These are phyloP conservation scores for Castor canadensis DNA, from an alignment of 2,113 vertebrate genomes.

Conservation along the genomic window DNA sequence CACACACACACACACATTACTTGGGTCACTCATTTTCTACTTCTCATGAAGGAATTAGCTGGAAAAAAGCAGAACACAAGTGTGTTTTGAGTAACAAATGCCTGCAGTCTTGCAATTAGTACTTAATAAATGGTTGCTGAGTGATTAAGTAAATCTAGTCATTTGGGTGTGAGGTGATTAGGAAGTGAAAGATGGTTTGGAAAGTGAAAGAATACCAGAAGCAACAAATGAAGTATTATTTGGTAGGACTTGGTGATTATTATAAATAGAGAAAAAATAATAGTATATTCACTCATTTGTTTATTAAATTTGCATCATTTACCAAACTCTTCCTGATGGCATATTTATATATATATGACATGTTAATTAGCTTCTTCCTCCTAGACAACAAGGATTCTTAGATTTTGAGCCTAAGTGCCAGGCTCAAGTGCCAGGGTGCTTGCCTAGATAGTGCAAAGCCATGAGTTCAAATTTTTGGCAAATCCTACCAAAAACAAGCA, in stretches of 20 bases:
- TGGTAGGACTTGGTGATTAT: neutral
- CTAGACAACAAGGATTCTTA: neutral
- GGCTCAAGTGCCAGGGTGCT: too few species aligned
- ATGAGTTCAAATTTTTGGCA: too few species aligned
- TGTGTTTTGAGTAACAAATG: neutral
- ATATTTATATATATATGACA: neutral
- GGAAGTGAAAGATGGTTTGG: neutral
- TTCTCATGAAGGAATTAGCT: neutral
- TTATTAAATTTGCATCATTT: neutral
- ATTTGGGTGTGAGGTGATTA: neutral
- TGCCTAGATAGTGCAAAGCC: too few species aligned
- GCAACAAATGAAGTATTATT: neutral
- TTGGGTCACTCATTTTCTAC: neutral
- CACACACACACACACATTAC: too few species aligned
- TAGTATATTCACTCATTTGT: neutral
- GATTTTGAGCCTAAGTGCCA: neutral
- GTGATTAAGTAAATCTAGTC: neutral
- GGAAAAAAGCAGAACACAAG: neutral
- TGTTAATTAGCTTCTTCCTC: neutral
- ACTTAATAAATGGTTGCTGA: neutral
- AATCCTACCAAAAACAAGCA: too few species aligned
- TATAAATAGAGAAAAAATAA: neutral
- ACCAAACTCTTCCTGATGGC: neutral
- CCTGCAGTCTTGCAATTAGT: neutral
- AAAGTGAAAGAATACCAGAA: neutral